A percentile compares a stretch with the other conserved stretches of the same genome.
These are phyloP conservation scores for Drosophila saltans DNA, from an alignment of 1,140 invertebrate species.

Conservation along the genomic window DNA sequence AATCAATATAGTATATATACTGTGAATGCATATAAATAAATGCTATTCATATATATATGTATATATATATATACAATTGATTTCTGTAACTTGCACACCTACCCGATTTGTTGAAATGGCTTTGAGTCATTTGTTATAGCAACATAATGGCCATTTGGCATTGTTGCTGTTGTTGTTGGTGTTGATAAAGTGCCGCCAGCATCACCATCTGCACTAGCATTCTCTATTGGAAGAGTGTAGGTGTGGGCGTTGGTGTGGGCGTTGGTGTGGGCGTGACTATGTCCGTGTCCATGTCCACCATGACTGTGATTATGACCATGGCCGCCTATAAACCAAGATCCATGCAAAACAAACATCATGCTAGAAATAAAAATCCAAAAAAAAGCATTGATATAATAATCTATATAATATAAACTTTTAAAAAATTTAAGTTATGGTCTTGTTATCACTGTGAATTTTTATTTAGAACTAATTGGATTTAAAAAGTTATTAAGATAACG, in stretches of 20 bases:
- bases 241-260: constrained; percentile 26
- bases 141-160: constrained; percentile 43
- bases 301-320: constrained; percentile 49
- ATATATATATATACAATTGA: constrained; percentile 15
- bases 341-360: constrained; percentile 90
- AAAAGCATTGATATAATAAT: neutral
- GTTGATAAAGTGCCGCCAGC: neutral
- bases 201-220: constrained; percentile 3
- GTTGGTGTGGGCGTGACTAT: constrained; percentile 40
- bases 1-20: constrained; percentile 38
- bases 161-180: constrained; percentile 11
- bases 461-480: too few species aligned
- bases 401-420: too few species aligned
- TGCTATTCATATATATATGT: neutral
- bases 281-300: constrained; percentile 37
- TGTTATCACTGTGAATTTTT: too few species aligned
- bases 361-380: constrained; percentile 80
- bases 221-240: neutral
- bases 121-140: constrained; percentile 53
- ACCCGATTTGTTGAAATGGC: constrained; percentile 42
- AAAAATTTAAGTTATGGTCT: too few species aligned
- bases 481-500: too few species aligned
- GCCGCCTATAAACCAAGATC: constrained; percentile 84
- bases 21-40: neutral
- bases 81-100: constrained; percentile 20